Conservation (phyloP, 1,140 invertebrate species). For the Trigoniulus corallinus region DNA sequence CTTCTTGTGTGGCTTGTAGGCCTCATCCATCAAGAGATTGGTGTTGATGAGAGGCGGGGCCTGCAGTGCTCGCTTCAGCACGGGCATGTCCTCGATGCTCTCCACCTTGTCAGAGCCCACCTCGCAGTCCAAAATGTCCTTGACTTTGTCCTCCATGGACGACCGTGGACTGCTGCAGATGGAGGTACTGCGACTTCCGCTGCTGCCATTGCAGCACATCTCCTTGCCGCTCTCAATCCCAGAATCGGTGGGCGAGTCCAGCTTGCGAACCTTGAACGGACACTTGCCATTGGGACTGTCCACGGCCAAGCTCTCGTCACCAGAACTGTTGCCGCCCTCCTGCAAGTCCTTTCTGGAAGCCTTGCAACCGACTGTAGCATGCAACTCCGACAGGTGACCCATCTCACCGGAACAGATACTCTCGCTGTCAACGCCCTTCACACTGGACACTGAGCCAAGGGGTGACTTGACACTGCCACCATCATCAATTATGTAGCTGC, state of each 20-base stretch:
- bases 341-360: conserved; percentile 27
- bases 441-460: conserved; percentile 61
- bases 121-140: conserved; percentile 17
- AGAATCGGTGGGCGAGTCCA: conserved; percentile 78
- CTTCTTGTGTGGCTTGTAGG: conserved; percentile 87
- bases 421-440: conserved; percentile 34
- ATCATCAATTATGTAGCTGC: conserved; percentile 43
- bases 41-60: conserved; percentile 77
- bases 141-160: conserved; percentile 42
- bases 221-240: conserved; percentile 77
- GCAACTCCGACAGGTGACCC: conserved; percentile 42
- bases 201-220: conserved; percentile 15
- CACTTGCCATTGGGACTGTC: conserved; percentile 13
- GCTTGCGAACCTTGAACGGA: conserved; percentile 42
- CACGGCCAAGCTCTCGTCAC: conserved; percentile 37
- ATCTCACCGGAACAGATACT: conserved; percentile 48
- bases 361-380: conserved; percentile 30
- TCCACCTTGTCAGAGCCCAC: conserved; percentile 25
- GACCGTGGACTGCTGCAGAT: conserved; percentile 57
- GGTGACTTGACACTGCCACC: conserved; percentile 63
- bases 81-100: conserved; percentile 65
- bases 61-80: conserved; percentile 74
- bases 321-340: conserved; percentile 40
- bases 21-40: conserved; percentile 79
- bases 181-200: conserved; percentile 37